A percentile compares a stretch with the other conserved stretches of the same genome.
Evolutionary conservation across 53 echinoderm and acorn worm genomes (phyloP).

Genomic region (Echinometra lucunter): DNA sequence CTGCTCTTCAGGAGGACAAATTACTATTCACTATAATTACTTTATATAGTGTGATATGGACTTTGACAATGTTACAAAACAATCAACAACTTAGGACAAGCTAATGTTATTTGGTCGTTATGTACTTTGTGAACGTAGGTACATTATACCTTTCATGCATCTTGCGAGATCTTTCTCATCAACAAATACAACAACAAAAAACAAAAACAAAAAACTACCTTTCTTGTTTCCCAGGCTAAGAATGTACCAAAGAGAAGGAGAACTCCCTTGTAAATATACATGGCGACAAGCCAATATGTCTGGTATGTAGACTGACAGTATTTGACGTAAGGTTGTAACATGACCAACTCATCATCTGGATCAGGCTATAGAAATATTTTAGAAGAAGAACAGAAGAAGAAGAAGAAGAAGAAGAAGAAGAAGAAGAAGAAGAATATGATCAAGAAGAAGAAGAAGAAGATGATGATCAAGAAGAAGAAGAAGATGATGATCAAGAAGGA

Average conservation of each 20-base stretch:
- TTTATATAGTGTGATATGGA: too few species aligned
- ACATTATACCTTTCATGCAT: too few species aligned
- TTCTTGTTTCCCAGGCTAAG: constrained; percentile 96
- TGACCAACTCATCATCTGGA: constrained; percentile 66
- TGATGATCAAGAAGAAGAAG: too few species aligned
- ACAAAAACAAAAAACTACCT: constrained; percentile 73
- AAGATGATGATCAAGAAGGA: too few species aligned
- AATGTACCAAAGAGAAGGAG: constrained; percentile 91
- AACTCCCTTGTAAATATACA: constrained; percentile 86
- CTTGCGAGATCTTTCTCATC: too few species aligned
- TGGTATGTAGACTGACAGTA: constrained; percentile 74
- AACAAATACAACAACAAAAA: too few species aligned
- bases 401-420: neutral
- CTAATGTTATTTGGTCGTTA: neutral
- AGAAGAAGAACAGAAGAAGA: neutral
- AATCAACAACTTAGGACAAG: neutral
- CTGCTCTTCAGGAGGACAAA: too few species aligned
- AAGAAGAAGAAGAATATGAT: too few species aligned
- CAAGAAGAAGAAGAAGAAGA: too few species aligned
- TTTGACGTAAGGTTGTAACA: constrained; percentile 76
- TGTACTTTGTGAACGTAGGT: neutral
- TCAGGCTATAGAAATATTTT: constrained; percentile 40
- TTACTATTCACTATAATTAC: too few species aligned
- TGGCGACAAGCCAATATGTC: constrained; percentile 77
- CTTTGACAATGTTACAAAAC: too few species aligned